Base-by-base conservation (phyloP, 1,140 invertebrate genomes). In the Zaprionus inermis region DNA sequence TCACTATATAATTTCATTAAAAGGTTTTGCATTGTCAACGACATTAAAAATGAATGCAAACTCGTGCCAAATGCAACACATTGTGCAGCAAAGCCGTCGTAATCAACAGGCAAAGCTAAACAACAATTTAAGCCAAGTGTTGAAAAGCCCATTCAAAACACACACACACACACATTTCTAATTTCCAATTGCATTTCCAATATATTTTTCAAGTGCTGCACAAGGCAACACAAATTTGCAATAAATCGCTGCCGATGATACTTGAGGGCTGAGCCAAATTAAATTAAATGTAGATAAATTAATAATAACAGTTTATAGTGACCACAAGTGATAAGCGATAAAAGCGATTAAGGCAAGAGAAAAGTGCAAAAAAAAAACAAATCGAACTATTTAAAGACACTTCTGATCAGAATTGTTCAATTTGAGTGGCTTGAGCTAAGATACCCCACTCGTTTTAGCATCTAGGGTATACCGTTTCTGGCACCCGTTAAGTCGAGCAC, bases 1-100 rank as follows among this genome's bases (percentile, higher is more conserved):
- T 28, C 24, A 28, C 24, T 77, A 82, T 82, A 76, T 82, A 86
- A 79, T 86, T 86, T 79, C 76, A 82, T 86, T 88, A 85, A 65
- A 72, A 38, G 34, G 60, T 63, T 81, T 81, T 86, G 24, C 55
- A 57, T 49, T 67, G 71, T 76, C 56, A 52, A 65, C 76, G 44
- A 55, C 68, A 81, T 76, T 63, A 44, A 80, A 81, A 52, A 68
- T 68, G 69, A 52, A 81, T 71, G 60, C 55, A 69, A 52, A 58
- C 16, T 66, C 22, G 28, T 32, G 32, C 18, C 24, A 20, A 72
- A 46, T 51, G 14, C n/a, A 76, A 61, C 38, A 68, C 20, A 14
- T 11, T 22, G 9, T 60, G n/a, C n/a, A n/a, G n/a, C n/a, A n/a
- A n/a, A n/a, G n/a, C n/a, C n/a, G n/a, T n/a, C n/a, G n/a, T n/a